Evolutionary conservation across 2,113 vertebrate species (phyloP).

Genomic region (Semnornis frantzii): DNA sequence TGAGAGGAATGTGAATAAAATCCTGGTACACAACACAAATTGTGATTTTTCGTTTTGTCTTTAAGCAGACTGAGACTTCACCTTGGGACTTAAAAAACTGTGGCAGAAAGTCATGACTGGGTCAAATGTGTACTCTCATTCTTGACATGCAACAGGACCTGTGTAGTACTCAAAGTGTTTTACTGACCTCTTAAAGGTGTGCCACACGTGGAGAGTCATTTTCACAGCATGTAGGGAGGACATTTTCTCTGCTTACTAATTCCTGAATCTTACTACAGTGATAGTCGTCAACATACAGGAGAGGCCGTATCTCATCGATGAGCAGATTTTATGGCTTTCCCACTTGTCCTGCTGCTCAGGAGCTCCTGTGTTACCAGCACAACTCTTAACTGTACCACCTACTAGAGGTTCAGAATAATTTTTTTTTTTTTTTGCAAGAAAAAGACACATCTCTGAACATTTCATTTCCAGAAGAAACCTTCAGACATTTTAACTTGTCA

Average conservation of each 20-base stretch:
- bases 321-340: neutral
- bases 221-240: neutral
- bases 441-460: neutral
- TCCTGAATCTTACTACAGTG: neutral
- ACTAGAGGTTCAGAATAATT: neutral
- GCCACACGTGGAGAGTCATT: neutral
- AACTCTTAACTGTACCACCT: neutral
- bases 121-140: neutral
- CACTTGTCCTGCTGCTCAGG: neutral
- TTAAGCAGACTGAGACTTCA: neutral
- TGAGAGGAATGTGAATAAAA: neutral
- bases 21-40: neutral
- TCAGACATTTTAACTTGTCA: neutral
- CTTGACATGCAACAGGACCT: neutral
- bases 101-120: slow-evolving; percentile 1
- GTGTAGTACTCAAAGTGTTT: slow-evolving; percentile 14
- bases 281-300: neutral
- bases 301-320: neutral
- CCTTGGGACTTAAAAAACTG: slow-evolving; percentile 10
- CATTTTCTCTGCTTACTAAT: slow-evolving; percentile 26
- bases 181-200: slow-evolving; percentile 21
- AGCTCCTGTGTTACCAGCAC: neutral
- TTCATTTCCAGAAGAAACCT: neutral
- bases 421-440: neutral
- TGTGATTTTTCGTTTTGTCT: neutral